Evolutionary conservation across 2,888 invertebrate species (phyloP), one percentile per base, ranked within the genome.

Genomic region (Griposia aprilina): DNA sequence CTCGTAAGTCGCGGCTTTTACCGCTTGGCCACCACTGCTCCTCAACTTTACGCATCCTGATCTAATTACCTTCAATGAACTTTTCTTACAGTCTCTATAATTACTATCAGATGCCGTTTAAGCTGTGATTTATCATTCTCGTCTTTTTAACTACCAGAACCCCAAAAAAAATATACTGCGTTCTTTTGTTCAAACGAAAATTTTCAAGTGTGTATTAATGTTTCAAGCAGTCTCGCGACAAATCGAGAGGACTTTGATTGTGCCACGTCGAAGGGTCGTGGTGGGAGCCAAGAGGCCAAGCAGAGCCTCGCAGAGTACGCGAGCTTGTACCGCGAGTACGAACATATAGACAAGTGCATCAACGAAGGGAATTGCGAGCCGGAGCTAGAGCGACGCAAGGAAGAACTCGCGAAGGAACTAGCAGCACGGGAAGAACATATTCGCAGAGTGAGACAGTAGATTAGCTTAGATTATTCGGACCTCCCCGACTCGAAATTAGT

Each of bases 261-360:
- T 2, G 93, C 94, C 10, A 94, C 94, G 8, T 95, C 95, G 2
- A 95, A 95, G 76, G 94, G 93, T 0, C 92, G 90, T 68, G 89
- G 84, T 13, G 90, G 91, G 6, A 91, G 90, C 60, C 93, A 94
- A 26, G 94, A 93, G 60, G 94, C 94, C 3, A 95, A 94, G 83
- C 94, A 94, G 82, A 93, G 93, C 63, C 91, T 96, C 3, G 92
- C 93, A 0, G 95, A 95, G 87, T 96, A 96, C 83, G 94, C 95
- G 0, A 91, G 85, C 59, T 79, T 96, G 10, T 96, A 95, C 86
- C 92, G 93, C 17, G 94, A 96, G 84, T 96, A 95, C 83, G 93
- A 95, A 82, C 89, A 92, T 10, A 69, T 96, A 13, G 94, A 94
- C 57, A 92, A 92, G 81, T 85, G 87, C 36, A 88, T 94, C 26